phyloP scores from a whole-genome alignment of 2,113 vertebrate genomes.

The Glareola pratincola region DNA sequence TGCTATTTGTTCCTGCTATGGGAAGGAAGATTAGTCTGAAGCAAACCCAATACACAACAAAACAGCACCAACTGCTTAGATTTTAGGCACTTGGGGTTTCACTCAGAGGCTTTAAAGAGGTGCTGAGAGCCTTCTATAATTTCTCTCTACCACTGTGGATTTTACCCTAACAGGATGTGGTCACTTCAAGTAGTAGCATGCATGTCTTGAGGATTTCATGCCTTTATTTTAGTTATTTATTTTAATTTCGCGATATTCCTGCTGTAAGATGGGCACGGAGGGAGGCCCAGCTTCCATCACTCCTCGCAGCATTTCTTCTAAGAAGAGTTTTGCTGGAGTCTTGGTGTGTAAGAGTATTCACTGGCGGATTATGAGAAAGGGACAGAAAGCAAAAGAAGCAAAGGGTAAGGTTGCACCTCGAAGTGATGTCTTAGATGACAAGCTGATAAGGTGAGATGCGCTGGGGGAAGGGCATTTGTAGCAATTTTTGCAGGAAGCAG shows the following conservation, averaged over 20 bases:
- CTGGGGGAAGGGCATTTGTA: neutral
- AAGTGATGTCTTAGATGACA: neutral
- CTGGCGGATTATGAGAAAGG: neutral
- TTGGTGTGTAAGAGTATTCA: neutral
- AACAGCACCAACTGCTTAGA: neutral
- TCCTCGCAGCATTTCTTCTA: neutral
- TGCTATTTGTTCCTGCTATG: neutral
- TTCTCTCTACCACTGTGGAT: neutral
- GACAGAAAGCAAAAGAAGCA: neutral
- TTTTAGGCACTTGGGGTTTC: neutral
- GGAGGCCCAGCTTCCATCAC: neutral
- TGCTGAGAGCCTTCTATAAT: neutral
- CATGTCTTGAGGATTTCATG: neutral
- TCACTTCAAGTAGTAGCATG: neutral
- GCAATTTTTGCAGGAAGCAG: neutral
- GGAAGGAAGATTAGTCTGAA: neutral
- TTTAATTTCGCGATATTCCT: neutral
- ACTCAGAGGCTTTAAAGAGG: neutral
- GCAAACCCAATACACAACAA: neutral
- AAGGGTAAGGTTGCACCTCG: neutral
- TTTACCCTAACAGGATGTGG: conserved; percentile 52
- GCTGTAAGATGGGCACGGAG: neutral
- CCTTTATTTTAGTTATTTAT: neutral
- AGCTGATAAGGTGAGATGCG: neutral
- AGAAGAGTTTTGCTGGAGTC: neutral